Evolutionary conservation across 2,888 invertebrate genomes (phyloP).

Genomic region (Netelia melanura): DNA sequence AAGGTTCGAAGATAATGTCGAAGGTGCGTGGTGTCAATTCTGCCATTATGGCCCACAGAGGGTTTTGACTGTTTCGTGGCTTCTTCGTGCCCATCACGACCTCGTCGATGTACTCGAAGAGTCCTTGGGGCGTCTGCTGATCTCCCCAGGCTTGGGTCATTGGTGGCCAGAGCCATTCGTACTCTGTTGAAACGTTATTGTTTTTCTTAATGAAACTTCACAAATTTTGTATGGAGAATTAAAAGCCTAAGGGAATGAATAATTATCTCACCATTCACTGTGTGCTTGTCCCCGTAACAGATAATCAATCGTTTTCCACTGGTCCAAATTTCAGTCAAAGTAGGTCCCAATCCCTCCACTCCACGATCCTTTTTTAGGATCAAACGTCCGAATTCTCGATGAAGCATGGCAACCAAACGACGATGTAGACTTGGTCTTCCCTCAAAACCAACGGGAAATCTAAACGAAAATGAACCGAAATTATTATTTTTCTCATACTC

Average conservation of each 20-base stretch:
- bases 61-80: slow-evolving; percentile 79
- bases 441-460: slow-evolving; percentile 90
- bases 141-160: slow-evolving; percentile 89
- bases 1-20: slow-evolving; percentile 83
- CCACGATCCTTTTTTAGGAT: slow-evolving; percentile 84
- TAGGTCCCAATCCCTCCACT: slow-evolving; percentile 85
- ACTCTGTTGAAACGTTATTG: slow-evolving; percentile 83
- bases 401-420: slow-evolving; percentile 86
- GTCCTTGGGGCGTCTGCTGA: slow-evolving; percentile 79
- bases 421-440: slow-evolving; percentile 86
- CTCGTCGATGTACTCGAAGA: slow-evolving; percentile 79
- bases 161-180: slow-evolving; percentile 88
- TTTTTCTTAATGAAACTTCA: not conserved
- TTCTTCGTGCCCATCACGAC: slow-evolving; percentile 78
- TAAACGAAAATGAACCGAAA: slow-evolving; percentile 34
- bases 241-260: not conserved
- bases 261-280: slow-evolving; percentile 83
- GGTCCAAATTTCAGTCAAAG: slow-evolving; percentile 87
- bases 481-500: no score
- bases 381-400: slow-evolving; percentile 87
- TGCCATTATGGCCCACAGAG: slow-evolving; percentile 84
- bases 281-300: slow-evolving; percentile 86
- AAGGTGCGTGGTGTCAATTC: slow-evolving; percentile 85
- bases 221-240: not conserved
- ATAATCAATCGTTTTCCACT: slow-evolving; percentile 87